Base-by-base conservation (phyloP, 1,140 invertebrate genomes). In the Propsilocerus akamusi region DNA sequence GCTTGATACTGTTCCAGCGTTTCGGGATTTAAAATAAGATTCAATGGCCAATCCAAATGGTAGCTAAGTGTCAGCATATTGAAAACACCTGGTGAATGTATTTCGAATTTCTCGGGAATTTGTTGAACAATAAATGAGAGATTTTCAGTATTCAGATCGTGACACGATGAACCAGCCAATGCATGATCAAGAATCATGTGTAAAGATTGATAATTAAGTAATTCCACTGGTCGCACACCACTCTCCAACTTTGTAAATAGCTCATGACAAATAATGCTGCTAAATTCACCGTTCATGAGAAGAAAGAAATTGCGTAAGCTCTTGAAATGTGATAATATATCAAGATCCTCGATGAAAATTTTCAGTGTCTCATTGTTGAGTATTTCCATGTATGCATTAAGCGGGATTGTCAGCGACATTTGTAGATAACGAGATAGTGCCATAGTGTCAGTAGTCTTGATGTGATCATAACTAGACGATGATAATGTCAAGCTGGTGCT, bases 251-350 rank as follows among this genome's bases (percentile, higher is more conserved):
- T 75, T 1, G 68, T 62, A 52, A 83, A 81, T 14, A 86, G 60
- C 37, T 75, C 77, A 11, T 72, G 67, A 11, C 78, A 80, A 4
- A 86, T 71, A 51, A 72, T 75, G 22, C 73, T 74, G 1, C 77
- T 76, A 61, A 84, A 86, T 58, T 85, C 80, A 1, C 82, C 82
- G 54, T 86, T 81, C 59, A 84, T 65, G 7, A 86, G 56, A 53
- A 86, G 84, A 59, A 81, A 85, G 49, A 80, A 84, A 56, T 80
- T 77, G 8, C 80, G 70, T 1, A 86, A 58, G 58, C 75, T 80
- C 14, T 74, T 73, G 17, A 86, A 66, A 61, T 86, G 81, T 10
- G 75, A 71, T 11, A 83, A 69, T 54, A 81, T 71, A 34, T 77
- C 70, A 8, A 77, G 64, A 49, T 84, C 76, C 1, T 77, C 65